phyloP scores from a whole-genome alignment of 2,888 invertebrate species.

The Cheilosia vulpina region DNA sequence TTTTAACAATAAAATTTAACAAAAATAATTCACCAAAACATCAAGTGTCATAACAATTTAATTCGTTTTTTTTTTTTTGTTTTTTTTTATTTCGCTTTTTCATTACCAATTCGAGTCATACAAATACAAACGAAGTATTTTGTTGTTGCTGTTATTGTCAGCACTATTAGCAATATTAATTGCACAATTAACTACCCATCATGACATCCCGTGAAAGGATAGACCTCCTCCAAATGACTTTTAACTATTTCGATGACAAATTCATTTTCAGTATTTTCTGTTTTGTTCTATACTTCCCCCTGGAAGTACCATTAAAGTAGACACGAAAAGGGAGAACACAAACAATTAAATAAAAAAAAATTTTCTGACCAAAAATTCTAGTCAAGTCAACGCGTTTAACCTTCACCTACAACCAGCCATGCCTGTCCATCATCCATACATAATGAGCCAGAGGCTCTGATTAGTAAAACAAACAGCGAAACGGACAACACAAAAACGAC shows the following conservation, averaged over 20 bases:
- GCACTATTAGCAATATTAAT: slow-evolving; percentile 59
- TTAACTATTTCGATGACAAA: slow-evolving; percentile 26
- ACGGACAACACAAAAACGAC: slow-evolving; percentile 34
- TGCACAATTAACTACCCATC: slow-evolving; percentile 51
- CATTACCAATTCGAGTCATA: slow-evolving; percentile 66
- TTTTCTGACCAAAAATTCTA: slow-evolving; percentile 61
- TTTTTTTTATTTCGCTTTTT: slow-evolving; percentile 33
- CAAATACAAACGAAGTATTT: slow-evolving; percentile 32
- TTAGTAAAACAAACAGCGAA: slow-evolving; percentile 75
- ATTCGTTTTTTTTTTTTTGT: slow-evolving; percentile 44
- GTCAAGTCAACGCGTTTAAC: slow-evolving; percentile 71
- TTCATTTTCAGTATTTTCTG: background rate
- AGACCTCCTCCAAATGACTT: slow-evolving; percentile 22
- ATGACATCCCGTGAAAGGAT: slow-evolving; percentile 39
- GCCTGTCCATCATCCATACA: slow-evolving; percentile 75
- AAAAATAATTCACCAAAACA: slow-evolving; percentile 65
- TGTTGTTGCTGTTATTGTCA: slow-evolving; percentile 28
- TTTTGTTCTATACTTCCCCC: background rate
- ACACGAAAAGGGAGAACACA: slow-evolving; percentile 4
- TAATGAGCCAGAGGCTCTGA: slow-evolving; percentile 73
- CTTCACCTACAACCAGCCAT: slow-evolving; percentile 75
- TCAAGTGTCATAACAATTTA: slow-evolving; percentile 71
- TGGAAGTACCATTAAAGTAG: background rate
- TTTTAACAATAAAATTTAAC: slow-evolving; percentile 33
- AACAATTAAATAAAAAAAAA: background rate